Percentiles rank a stretch among this genome's conserved stretches.
These are phyloP conservation scores for Tuberolachnus salignus DNA, from an alignment of 2,888 invertebrate species.

Conservation along the genomic window DNA sequence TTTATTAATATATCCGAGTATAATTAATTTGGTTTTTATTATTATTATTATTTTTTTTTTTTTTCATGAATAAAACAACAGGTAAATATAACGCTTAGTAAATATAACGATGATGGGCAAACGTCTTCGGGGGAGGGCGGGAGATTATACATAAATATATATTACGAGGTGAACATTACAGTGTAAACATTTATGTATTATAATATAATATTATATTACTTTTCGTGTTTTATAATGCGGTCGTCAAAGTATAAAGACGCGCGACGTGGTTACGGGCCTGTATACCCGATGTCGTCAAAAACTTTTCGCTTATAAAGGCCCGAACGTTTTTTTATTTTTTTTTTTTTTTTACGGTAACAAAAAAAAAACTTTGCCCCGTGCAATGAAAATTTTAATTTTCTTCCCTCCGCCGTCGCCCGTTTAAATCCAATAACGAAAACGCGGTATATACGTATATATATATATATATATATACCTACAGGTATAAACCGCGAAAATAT, in stretches of 20 bases:
- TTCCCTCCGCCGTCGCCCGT: neutral
- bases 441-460: too few relatives aligned
- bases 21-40: too few relatives aligned
- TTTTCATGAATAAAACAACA: neutral
- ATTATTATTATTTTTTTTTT: too few relatives aligned
- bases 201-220: too few relatives aligned
- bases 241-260: conserved; percentile 29
- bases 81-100: neutral
- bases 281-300: conserved; percentile 7
- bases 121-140: too few relatives aligned
- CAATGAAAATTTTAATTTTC: conserved; percentile 14
- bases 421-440: conserved; percentile 7
- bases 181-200: neutral
- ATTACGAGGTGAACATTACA: conserved; percentile 7
- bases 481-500: neutral
- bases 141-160: neutral
- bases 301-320: conserved; percentile 17
- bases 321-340: conserved; percentile 1
- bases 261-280: conserved; percentile 1
- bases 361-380: neutral
- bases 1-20: too few relatives aligned
- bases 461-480: too few relatives aligned
- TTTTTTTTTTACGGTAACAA: neutral
- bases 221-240: conserved; percentile 13
- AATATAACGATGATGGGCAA: neutral